Conservation (phyloP, 2,113 vertebrate genomes). For the Sporophila hypoxantha region DNA sequence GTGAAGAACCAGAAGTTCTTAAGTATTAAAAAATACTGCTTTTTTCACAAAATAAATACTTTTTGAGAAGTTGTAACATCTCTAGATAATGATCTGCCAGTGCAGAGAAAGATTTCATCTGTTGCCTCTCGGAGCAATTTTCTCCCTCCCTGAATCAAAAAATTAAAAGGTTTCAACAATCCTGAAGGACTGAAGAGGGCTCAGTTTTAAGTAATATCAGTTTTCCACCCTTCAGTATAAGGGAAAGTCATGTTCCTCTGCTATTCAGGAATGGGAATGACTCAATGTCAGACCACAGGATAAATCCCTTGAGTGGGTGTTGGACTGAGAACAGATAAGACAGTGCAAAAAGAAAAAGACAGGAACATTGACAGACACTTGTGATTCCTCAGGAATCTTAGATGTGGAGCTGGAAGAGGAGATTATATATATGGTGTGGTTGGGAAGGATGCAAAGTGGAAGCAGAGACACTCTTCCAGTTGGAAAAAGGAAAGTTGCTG, state of each 20-base stretch:
- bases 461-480: background rate
- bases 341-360: background rate
- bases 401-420: background rate
- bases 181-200: background rate
- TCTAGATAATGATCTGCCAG: background rate
- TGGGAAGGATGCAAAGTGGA: background rate
- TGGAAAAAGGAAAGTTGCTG: background rate
- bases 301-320: background rate
- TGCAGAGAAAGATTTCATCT: background rate
- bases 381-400: background rate
- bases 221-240: background rate
- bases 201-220: background rate
- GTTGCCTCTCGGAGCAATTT: background rate
- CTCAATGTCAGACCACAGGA: background rate
- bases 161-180: background rate
- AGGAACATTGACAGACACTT: background rate
- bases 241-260: background rate
- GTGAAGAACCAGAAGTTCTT: background rate
- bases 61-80: background rate
- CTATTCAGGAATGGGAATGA: background rate
- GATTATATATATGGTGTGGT: accelerated
- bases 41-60: background rate
- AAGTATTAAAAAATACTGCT: background rate
- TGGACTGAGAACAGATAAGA: background rate
- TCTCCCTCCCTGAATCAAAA: background rate